phyloP scores from a whole-genome alignment of 2,797 vertebrate genomes.

The Pseudomugil tenellus region DNA sequence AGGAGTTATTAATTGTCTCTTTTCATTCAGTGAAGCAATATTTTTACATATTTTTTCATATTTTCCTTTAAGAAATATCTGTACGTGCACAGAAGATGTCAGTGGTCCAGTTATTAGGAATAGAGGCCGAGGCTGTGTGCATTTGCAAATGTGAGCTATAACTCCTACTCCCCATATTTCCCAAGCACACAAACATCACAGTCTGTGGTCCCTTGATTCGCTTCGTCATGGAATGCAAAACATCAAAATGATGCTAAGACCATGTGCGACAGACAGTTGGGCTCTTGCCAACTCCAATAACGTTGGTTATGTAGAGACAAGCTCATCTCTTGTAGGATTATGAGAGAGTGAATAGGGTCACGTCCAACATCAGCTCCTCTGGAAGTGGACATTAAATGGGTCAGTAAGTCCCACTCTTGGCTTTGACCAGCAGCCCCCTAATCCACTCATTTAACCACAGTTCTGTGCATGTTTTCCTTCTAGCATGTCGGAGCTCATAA shows the following conservation, averaged over 20 bases:
- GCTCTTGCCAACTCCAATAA: slow-evolving; percentile 74
- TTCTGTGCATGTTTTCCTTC: slow-evolving; percentile 35
- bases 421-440: slow-evolving; percentile 60
- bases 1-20: slow-evolving; percentile 15
- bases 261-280: slow-evolving; percentile 61
- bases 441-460: slow-evolving; percentile 65
- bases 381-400: slow-evolving; percentile 77
- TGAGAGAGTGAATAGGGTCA: slow-evolving; percentile 63
- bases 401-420: slow-evolving; percentile 72
- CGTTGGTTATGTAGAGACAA: slow-evolving; percentile 56
- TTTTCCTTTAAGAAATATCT: slow-evolving; percentile 19
- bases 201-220: slow-evolving; percentile 38
- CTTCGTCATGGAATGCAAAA: slow-evolving; percentile 46
- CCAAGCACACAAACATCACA: slow-evolving; percentile 40
- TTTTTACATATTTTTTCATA: neutral
- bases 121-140: slow-evolving; percentile 8
- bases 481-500: slow-evolving; percentile 45
- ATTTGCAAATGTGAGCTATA: slow-evolving; percentile 6
- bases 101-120: neutral
- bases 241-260: slow-evolving; percentile 56
- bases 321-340: slow-evolving; percentile 80
- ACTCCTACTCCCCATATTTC: slow-evolving; percentile 15
- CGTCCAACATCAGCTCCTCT: slow-evolving; percentile 67
- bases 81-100: slow-evolving; percentile 12
- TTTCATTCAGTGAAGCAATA: slow-evolving; percentile 3